These are phyloP conservation scores for Philereme vetulata DNA, from an alignment of 2,888 invertebrate species.

Conservation along the genomic window DNA sequence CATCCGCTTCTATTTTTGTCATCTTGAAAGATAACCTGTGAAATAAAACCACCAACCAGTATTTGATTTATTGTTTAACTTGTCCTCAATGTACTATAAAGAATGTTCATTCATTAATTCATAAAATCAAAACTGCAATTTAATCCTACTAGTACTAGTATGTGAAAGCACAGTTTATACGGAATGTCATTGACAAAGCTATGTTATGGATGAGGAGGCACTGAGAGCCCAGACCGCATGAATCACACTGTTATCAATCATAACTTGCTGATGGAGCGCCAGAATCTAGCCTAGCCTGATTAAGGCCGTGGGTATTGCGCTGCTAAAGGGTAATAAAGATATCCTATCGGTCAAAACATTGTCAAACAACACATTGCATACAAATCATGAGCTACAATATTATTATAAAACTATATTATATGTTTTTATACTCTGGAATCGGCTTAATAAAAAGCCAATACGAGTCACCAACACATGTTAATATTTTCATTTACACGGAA, in stretches of 20 bases:
- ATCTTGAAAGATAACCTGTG: too few relatives aligned
- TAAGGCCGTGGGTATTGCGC: conserved; percentile 22
- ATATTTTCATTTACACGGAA: conserved; percentile 54
- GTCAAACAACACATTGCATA: conserved; percentile 2
- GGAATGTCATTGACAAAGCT: conserved; percentile 62
- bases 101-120: too few relatives aligned
- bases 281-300: conserved; percentile 39
- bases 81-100: too few relatives aligned
- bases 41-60: too few relatives aligned
- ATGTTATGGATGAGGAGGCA: conserved; percentile 67
- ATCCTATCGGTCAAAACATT: conserved; percentile 32
- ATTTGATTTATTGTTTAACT: too few relatives aligned
- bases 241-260: conserved; percentile 75
- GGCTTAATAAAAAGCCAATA: conserved; percentile 42
- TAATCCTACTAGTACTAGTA: too few relatives aligned
- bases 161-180: conserved; percentile 50
- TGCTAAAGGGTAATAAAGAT: conserved; percentile 7
- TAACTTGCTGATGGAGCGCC: conserved; percentile 73
- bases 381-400: neutral
- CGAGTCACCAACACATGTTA: conserved; percentile 42
- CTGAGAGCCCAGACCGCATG: conserved; percentile 50
- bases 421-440: conserved; percentile 19
- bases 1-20: too few relatives aligned
- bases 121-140: too few relatives aligned
- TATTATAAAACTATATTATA: neutral